phyloP scores from a whole-genome alignment of 2,888 invertebrate species.

The Pogonocherus hispidulus region DNA sequence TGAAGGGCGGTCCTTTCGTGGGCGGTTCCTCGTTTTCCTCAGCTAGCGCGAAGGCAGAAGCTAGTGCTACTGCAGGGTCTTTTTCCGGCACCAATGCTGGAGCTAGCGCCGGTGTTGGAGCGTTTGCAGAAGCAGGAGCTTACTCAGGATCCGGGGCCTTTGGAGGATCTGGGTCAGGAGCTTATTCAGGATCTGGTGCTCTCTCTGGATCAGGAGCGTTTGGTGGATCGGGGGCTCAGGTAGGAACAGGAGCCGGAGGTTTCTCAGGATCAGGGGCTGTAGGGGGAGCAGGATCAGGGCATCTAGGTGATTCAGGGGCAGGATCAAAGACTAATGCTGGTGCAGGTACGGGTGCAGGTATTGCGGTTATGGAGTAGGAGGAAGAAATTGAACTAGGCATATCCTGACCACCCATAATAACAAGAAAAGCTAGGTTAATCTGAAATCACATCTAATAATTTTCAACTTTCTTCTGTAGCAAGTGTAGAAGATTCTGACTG shows the following conservation, averaged over 20 bases:
- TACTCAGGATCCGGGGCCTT: conserved; percentile 11
- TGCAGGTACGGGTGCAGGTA: conserved; percentile 15
- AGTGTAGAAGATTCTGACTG: too few relatives aligned
- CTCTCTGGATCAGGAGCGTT: not conserved
- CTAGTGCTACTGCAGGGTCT: not conserved
- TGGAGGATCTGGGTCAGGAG: conserved; percentile 10
- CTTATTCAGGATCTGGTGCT: too few relatives aligned
- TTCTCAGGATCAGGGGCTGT: not conserved
- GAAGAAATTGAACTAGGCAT: not conserved
- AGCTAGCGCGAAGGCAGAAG: conserved; percentile 23
- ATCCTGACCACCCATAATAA: too few relatives aligned
- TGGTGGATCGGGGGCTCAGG: not conserved
- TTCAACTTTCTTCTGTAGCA: too few relatives aligned
- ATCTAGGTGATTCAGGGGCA: not conserved
- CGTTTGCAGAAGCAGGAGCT: conserved; percentile 2
- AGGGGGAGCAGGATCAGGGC: conserved; percentile 4
- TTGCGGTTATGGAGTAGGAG: not conserved
- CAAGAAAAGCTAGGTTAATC: too few relatives aligned
- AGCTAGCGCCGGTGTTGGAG: not conserved
- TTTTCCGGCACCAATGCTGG: not conserved
- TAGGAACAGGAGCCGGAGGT: not conserved
- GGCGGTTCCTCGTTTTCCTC: conserved; percentile 2
- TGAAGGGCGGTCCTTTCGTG: conserved; percentile 19
- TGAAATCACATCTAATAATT: too few relatives aligned
- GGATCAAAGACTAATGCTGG: conserved; percentile 13